Conservation (phyloP, 2,797 vertebrate genomes). For the Emydoidea blandingii region DNA sequence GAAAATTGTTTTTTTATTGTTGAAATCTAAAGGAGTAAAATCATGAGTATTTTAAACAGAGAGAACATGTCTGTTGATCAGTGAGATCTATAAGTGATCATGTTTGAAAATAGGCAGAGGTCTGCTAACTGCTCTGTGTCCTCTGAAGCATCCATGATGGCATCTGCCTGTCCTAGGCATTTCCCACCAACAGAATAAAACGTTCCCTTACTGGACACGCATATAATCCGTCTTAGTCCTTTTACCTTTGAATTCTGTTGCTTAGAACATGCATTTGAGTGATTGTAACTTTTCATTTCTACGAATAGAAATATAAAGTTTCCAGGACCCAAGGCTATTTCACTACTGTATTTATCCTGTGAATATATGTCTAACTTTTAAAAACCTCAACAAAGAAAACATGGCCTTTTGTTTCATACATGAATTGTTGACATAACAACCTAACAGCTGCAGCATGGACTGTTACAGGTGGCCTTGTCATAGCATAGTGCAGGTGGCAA, state of each 20-base stretch:
- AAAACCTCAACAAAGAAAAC: neutral
- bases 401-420: neutral
- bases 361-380: neutral
- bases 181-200: neutral
- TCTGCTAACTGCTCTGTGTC: neutral
- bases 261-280: conserved; percentile 38
- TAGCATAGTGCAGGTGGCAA: neutral
- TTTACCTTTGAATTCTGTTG: conserved; percentile 4
- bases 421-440: neutral
- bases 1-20: neutral
- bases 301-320: conserved; percentile 20
- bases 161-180: neutral
- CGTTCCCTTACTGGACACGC: neutral
- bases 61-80: neutral
- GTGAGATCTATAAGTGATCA: neutral
- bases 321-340: neutral
- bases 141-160: conserved; percentile 22
- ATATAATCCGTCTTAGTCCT: neutral
- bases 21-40: neutral
- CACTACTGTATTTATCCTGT: neutral
- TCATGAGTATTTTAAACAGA: neutral
- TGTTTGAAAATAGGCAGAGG: conserved; percentile 4
- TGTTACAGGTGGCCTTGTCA: neutral
- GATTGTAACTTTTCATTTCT: conserved; percentile 14
- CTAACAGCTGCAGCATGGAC: neutral